A percentile compares a stretch with the other conserved stretches of the same genome.
These are phyloP conservation scores for Embidobia sp. DNA, from an alignment of 2,888 invertebrate species.

Conservation along the genomic window DNA sequence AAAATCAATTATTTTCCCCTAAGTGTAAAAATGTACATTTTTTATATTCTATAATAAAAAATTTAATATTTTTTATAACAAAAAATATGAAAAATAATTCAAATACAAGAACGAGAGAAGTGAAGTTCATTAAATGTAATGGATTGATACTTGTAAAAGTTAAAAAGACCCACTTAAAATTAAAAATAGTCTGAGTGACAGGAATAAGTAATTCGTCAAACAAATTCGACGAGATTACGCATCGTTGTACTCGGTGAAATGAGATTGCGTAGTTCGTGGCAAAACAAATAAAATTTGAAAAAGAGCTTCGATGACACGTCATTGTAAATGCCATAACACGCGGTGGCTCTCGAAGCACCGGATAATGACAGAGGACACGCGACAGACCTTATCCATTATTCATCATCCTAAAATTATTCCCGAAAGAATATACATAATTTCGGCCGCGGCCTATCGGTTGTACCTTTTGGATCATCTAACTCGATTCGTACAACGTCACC, in stretches of 20 bases:
- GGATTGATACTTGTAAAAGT: too few relatives aligned
- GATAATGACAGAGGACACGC: slow-evolving; percentile 80
- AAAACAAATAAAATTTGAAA: slow-evolving; percentile 51
- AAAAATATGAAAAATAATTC: too few relatives aligned
- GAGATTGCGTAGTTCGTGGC: slow-evolving; percentile 24
- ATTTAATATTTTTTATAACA: too few relatives aligned
- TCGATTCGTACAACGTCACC: slow-evolving; percentile 1
- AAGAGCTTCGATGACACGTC: slow-evolving; percentile 48
- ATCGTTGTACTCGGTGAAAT: slow-evolving; percentile 6
- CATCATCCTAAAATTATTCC: slow-evolving; percentile 76
- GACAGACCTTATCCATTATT: slow-evolving; percentile 81
- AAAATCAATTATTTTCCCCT: too few relatives aligned
- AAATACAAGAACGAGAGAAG: too few relatives aligned
- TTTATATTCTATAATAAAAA: too few relatives aligned
- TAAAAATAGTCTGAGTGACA: background rate
- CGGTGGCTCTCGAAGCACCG: slow-evolving; percentile 59
- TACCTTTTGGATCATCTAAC: slow-evolving; percentile 13
- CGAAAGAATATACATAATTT: slow-evolving; percentile 73
- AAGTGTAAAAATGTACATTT: too few relatives aligned
- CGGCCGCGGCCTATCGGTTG: slow-evolving; percentile 36
- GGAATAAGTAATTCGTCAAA: background rate
- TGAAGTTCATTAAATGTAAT: too few relatives aligned
- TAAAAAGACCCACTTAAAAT: too few relatives aligned
- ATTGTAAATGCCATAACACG: slow-evolving; percentile 56
- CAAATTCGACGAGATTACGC: slow-evolving; percentile 5